Evolutionary conservation across 2,797 vertebrate genomes (phyloP).

Genomic region (Cyclura pinguis): DNA sequence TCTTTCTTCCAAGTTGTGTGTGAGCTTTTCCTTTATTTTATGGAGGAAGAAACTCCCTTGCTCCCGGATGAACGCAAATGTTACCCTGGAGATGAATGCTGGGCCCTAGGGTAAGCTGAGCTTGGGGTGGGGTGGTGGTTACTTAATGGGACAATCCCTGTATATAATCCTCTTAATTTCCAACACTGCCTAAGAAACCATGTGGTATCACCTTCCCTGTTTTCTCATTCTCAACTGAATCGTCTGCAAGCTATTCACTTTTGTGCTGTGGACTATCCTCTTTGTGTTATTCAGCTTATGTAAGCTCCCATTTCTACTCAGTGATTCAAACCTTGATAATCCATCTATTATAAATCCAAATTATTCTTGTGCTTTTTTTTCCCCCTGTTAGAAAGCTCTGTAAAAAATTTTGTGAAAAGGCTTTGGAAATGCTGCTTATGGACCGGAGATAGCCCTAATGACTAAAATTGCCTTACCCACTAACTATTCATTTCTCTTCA

Average conservation of each 20-base stretch:
- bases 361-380: background rate
- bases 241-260: background rate
- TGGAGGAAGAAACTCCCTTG: background rate
- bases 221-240: conserved; percentile 44
- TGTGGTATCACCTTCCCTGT: conserved; percentile 39
- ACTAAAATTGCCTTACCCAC: conserved; percentile 19
- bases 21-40: background rate
- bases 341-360: background rate
- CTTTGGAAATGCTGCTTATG: background rate
- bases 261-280: background rate
- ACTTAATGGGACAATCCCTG: background rate
- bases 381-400: background rate
- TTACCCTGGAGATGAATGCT: background rate
- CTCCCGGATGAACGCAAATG: background rate
- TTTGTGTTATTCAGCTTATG: background rate
- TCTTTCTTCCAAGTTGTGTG: background rate
- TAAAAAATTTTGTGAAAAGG: background rate
- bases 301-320: conserved; percentile 6
- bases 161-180: background rate
- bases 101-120: background rate
- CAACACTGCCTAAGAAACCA: background rate
- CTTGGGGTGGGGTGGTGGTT: background rate
- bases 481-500: conserved; percentile 1
- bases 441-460: background rate
- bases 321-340: conserved; percentile 3